Base-by-base conservation (phyloP, 2,797 vertebrate species). In the Glossophaga mutica region DNA sequence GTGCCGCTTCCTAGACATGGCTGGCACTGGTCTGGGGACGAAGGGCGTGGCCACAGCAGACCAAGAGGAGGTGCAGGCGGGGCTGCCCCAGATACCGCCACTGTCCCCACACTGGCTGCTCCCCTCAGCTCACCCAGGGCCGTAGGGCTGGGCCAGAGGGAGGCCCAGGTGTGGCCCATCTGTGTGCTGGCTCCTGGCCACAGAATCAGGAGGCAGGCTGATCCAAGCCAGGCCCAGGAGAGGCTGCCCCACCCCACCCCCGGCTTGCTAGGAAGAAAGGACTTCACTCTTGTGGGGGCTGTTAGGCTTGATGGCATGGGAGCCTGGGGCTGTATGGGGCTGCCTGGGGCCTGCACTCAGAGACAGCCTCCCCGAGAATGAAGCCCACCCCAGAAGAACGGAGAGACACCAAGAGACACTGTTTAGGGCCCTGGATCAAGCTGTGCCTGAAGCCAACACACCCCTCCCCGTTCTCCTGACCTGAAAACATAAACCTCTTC, bases 1-100 rank as follows among this genome's bases (percentile, higher is more conserved):
- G 24, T 10, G 32, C 44, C 5, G 14, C 26, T 59, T 76, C 79
- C 70, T 46, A 29, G 32, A 62, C 9, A 29, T 11, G 18, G 8
- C 15, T 32, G 57, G 5, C 22, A 11, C 18, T 19, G 65, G n/a
- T 21, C 65, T 68, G 29, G 29, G 42, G n/a, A 50, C 9, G 26
- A 76, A 24, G 39, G 21, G 19, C 6, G 32, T 29, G 22, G 65
- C 42, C 29, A 2, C 0, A 2, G 37, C 15, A 0, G 2, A 4
- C 21, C 0, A 6, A 1, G 46, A 76, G 57, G 8, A 52, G 32
- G 22, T 9, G 32, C 6, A 14, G 39, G 29, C 1, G 0, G 29
- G 73, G 52, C 87, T 50, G 16, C 10, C 81, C 48, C 22, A 12
- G 46, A 1, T 7, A 26, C 44, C 0, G 0, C 7, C 7, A 0